phyloP scores from a whole-genome alignment of 2,113 vertebrate species.

The Empidonax alnorum region DNA sequence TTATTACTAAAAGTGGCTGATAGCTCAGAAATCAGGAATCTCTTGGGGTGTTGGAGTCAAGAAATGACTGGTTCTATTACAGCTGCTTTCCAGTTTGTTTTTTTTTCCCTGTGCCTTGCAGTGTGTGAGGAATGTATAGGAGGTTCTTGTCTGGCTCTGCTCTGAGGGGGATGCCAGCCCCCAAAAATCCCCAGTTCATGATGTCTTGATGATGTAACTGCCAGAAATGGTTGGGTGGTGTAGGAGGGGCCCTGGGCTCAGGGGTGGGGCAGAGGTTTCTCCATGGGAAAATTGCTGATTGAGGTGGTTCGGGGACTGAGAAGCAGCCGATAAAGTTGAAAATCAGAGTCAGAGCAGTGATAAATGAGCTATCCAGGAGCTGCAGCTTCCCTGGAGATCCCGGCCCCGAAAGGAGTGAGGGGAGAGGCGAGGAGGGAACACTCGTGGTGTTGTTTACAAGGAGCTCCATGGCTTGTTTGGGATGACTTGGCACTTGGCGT shows the following conservation, averaged over 20 bases:
- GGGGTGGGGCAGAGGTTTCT: neutral
- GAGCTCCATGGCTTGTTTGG: neutral
- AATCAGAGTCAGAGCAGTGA: accelerated
- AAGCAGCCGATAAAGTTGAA: neutral
- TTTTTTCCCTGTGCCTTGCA: neutral
- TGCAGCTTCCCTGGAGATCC: accelerated
- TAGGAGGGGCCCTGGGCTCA: neutral
- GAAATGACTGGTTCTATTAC: neutral
- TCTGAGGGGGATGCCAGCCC: neutral
- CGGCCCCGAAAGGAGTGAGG: accelerated
- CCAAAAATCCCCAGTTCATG: accelerated
- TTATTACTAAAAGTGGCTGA: neutral
- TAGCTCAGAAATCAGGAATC: neutral
- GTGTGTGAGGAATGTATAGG: neutral
- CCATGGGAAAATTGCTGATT: accelerated
- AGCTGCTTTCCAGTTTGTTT: neutral
- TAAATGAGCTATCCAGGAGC: accelerated
- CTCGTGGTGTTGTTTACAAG: neutral
- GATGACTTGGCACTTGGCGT: neutral
- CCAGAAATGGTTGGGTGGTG: neutral
- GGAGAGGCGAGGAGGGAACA: neutral
- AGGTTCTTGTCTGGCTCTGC: neutral
- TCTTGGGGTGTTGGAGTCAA: neutral
- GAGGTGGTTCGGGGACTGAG: neutral
- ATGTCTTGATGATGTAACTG: neutral